Percentiles rank a stretch among this genome's conserved stretches.
Evolutionary conservation across 2,888 invertebrate species (phyloP).

Genomic region (Strigamia maritima): DNA sequence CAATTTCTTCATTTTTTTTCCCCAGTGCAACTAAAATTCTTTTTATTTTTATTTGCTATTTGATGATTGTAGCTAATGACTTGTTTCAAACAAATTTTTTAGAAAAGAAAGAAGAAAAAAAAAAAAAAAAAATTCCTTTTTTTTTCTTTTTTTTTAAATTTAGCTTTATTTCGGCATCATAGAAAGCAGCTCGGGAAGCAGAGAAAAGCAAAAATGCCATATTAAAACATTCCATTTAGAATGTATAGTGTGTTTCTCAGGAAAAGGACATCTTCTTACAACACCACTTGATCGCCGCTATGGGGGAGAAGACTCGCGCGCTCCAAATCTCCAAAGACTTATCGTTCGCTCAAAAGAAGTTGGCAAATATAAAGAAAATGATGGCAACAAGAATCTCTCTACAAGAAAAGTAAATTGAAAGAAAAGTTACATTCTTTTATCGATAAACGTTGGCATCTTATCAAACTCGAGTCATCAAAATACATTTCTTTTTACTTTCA

Average conservation of each 20-base stretch:
- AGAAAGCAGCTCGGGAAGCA: not conserved
- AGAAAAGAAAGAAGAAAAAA: too few species aligned
- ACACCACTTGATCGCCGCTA: constrained; percentile 21
- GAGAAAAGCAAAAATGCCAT: not conserved
- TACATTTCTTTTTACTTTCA: constrained; percentile 7
- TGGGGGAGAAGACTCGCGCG: not conserved
- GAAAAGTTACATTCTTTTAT: constrained; percentile 25
- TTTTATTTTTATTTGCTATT: too few species aligned
- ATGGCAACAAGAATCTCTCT: constrained; percentile 17
- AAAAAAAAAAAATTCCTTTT: too few species aligned
- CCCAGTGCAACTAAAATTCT: too few species aligned
- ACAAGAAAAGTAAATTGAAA: constrained; percentile 28
- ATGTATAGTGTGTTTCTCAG: constrained; percentile 28
- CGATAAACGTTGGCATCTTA: constrained; percentile 29
- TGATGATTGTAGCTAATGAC: too few species aligned
- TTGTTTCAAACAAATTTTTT: too few species aligned
- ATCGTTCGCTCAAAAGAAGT: constrained; percentile 27
- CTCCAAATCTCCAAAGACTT: constrained; percentile 2
- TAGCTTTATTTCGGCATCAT: too few species aligned
- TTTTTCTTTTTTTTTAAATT: too few species aligned
- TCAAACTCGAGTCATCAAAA: constrained; percentile 27
- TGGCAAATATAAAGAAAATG: constrained; percentile 32
- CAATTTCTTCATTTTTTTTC: too few species aligned
- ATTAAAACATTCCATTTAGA: constrained; percentile 32
- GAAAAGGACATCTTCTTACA: constrained; percentile 28